Evolutionary conservation across 2,797 vertebrate species (phyloP), one percentile per base, ranked within the genome.

Genomic region (Eospalax fontanierii): DNA sequence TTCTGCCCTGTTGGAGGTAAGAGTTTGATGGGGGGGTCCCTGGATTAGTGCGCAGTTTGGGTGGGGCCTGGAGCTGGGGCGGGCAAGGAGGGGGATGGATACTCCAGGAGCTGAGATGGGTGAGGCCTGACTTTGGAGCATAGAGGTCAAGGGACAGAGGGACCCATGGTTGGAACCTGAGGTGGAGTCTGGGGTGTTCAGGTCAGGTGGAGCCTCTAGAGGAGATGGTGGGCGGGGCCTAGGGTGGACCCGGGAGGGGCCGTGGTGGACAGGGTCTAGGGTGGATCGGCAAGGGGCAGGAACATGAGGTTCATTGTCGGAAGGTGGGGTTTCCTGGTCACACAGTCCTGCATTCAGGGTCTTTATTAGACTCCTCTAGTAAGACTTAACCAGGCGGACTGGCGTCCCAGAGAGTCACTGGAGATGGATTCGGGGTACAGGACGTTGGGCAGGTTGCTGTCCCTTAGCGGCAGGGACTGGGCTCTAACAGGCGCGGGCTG

Each of bases 1-100:
- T 81, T 98, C 97, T 2, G 96, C 95, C 63, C 81, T 98, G 66
- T 76, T 98, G 90, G 98, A 98, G 97, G 98, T 98, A 82, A 97
- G 83, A 10, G 15, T n/a, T n/a, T n/a, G 8, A 30, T 22, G 83
- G 66, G 18, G n/a, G 12, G 43, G 33, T 35, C 43, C 65, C 40
- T n/a, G 46, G 30, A 15, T 63, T n/a, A 66, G 61, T 24, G 21
- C 24, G 43, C 16, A 46, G 22, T 71, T 28, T 57, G 24, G 30
- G 30, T 33, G 28, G 85, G 40, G 70, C 70, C 33, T 81, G n/a
- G 78, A 59, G 54, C 54, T 80, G 83, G 12, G 2, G 59, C 43
- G 80, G 38, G 61, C 38, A 21, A 18, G n/a, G 24, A 40, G 18
- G 30, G 24, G 68, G 35, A 26, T 15, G 50, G 66, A 73, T 21